Evolutionary conservation across 2,888 invertebrate genomes (phyloP), one percentile per base, ranked within the genome.

Genomic region (Ectropis crepuscularia): DNA sequence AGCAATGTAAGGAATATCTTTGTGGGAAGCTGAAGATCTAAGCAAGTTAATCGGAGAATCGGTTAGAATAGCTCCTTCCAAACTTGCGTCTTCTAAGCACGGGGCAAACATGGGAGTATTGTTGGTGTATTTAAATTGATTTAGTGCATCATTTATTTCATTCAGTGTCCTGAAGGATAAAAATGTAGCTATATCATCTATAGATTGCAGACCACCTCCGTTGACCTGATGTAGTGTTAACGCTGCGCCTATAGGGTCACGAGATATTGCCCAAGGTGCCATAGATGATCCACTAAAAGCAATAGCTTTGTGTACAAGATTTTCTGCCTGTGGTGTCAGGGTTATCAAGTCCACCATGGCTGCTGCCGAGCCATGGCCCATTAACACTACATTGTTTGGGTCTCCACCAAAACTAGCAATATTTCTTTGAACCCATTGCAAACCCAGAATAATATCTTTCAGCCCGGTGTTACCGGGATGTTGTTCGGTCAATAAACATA

Each of bases 391-490:
- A 73, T 95, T 95, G 46, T 94, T 93, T 0, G 95, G 94, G 83
- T 97, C 95, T 0, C 96, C 54, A 6, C 54, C 54, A 38, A 54
- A 54, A 6, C 0, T 37, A 6, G 45, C 45, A 10, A 54, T 54
- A 79, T 97, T 96, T 61, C 95, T 92, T 70, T 94, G 93, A 0
- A 96, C 92, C 96, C 96, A 96, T 67, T 93, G 80, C 60, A 98
- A 86, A 0, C 96, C 97, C 85, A 96, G 92, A 65, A 96, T 94
- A 70, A 98, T 96, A 81, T 98, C 98, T 80, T 95, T 95, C 41
- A 98, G 85, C 0, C 98, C 98, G 66, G 96, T 95, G 81, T 98
- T 98, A 0, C 98, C 98, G 0, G 96, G 94, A 2, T 95, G 94
- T 69, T 94, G 94, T 11, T 80, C 67, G 0, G 89, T 90, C 10